These are phyloP conservation scores for Calliphora vomitoria DNA, from an alignment of 2,888 invertebrate species.

Conservation along the genomic window DNA sequence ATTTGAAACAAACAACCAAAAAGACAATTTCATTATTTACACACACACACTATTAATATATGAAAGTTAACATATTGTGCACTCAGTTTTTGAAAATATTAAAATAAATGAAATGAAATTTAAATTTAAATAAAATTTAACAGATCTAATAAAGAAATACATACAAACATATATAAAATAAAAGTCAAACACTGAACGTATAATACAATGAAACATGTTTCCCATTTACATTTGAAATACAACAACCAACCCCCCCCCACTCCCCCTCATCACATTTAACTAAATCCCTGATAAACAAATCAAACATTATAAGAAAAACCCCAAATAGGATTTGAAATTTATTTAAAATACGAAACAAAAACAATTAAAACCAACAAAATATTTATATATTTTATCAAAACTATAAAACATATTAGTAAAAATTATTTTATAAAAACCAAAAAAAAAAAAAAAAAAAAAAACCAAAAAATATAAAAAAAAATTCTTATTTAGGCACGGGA, in stretches of 20 bases:
- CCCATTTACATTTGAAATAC: constrained; percentile 2
- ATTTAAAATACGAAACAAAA: constrained; percentile 31
- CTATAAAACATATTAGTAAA: constrained; percentile 63
- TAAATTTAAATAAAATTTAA: constrained; percentile 1
- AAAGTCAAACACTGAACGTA: constrained; percentile 51
- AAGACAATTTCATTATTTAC: constrained; percentile 41
- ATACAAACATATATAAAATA: background rate
- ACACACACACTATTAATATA: constrained; percentile 55
- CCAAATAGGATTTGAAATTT: constrained; percentile 66
- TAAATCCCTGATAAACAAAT: constrained; percentile 28
- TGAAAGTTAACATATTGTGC: constrained; percentile 74
- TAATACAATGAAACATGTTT: constrained; percentile 21
- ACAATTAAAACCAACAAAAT: constrained; percentile 32
- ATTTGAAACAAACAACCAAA: background rate
- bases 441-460: constrained; percentile 69
- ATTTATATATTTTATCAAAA: constrained; percentile 64
- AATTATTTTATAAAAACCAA: constrained; percentile 70
- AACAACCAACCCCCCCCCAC: too few relatives aligned
- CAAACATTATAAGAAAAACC: constrained; percentile 28
- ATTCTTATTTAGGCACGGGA: constrained; percentile 79
- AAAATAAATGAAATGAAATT: constrained; percentile 31
- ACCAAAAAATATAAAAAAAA: constrained; percentile 74
- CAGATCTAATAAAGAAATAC: background rate
- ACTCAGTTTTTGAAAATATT: constrained; percentile 62
- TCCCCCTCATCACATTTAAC: background rate